phyloP scores from a whole-genome alignment of 2,888 invertebrate genomes.

The Schizotus pectinicornis region DNA sequence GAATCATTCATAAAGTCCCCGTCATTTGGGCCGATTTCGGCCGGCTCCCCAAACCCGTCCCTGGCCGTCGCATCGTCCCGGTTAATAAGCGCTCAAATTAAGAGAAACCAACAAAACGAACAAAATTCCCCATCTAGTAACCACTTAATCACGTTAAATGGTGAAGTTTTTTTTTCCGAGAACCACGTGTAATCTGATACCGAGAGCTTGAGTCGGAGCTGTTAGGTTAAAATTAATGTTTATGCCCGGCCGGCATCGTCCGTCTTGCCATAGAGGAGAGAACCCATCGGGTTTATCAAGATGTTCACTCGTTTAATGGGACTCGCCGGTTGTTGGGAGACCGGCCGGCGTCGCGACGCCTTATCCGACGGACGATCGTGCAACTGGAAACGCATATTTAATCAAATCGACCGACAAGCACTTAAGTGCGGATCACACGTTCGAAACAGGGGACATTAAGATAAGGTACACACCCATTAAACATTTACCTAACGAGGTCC shows the following conservation, averaged over 20 bases:
- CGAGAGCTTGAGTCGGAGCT: conserved; percentile 42
- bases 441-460: conserved; percentile 25
- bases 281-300: conserved; percentile 54
- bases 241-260: conserved; percentile 57
- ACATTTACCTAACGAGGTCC: conserved; percentile 6
- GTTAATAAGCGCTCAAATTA: conserved; percentile 39
- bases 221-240: conserved; percentile 61
- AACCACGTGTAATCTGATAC: conserved; percentile 59
- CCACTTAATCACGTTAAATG: conserved; percentile 51
- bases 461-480: conserved; percentile 19
- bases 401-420: conserved; percentile 16
- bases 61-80: conserved; percentile 1
- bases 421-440: conserved; percentile 24
- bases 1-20: conserved; percentile 26
- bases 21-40: conserved; percentile 14
- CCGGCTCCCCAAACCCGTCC: no score
- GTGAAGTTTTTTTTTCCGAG: conserved; percentile 54
- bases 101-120: conserved; percentile 43
- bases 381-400: conserved; percentile 7
- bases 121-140: conserved; percentile 49
- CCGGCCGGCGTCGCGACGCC: conserved; percentile 4
- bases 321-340: conserved; percentile 37
- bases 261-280: conserved; percentile 51
- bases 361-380: conserved; percentile 25
- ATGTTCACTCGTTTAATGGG: conserved; percentile 60